Evolutionary conservation across 2,797 vertebrate species (phyloP), one percentile per base, ranked within the genome.

Genomic region (Vespertilio murinus): DNA sequence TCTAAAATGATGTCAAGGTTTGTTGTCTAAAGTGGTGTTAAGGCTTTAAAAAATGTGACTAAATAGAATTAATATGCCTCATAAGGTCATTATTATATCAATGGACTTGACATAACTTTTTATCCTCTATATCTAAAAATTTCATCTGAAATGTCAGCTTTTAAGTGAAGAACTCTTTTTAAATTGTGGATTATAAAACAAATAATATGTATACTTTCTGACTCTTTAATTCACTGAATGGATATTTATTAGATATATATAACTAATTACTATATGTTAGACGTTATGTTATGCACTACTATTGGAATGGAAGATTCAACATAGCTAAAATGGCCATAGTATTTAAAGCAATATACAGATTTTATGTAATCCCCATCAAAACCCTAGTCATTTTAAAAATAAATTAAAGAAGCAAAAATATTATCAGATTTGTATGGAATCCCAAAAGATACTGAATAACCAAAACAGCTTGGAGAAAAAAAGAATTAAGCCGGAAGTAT

Each of bases 161-260:
- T 91, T 88, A 93, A 84, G 30, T 59, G 88, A 69, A 88, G 12
- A 91, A 69, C 47, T 93, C 14, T 67, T 92, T 40, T 81, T 56
- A 75, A 40, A 85, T 65, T 70, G 13, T 79, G 33, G 77, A n/a
- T 93, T 89, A 56, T 42, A 38, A 93, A 93, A 87, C 69, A 77
- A 59, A 25, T 54, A 11, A 47, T 7, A 33, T 20, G 12, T 65
- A 23, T 92, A 67, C 8, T 79, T 4, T 89, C 8, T 91, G 7
- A 22, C 3, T 54, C 45, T 80, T 3, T 77, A 38, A 42, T 80
- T 83, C 8, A n/a, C 67, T 78, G 22, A 78, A 5, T 81, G 40
- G 52, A 56, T 82, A 52, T 64, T 70, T 87, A 54, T 80, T 79
- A 89, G 20, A 45, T 56, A 42, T 56, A 42, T 30, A 47, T 83